Evolutionary conservation across 2,888 invertebrate genomes (phyloP), one percentile per base, ranked within the genome.

Genomic region (Lepeophtheirus nordmannii): DNA sequence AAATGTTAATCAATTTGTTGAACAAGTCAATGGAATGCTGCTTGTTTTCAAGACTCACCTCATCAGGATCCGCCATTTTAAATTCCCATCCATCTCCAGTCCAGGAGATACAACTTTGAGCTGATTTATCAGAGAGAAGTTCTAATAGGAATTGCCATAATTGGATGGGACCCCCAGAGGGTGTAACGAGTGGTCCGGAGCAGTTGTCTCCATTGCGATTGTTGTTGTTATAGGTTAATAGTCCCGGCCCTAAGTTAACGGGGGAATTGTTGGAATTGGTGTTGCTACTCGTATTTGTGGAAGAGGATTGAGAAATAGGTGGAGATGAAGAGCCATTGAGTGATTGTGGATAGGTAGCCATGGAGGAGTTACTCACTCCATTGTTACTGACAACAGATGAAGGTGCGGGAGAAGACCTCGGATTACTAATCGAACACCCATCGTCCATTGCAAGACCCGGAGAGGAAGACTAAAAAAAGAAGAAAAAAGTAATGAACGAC

Each of bases 11-110:
- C 30, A 30, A 30, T 30, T 30, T 30, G 30, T 30, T 30, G 7
- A 30, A 30, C 30, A 30, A 30, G 30, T 30, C 30, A 7, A 30
- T 30, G 30, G 30, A 30, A 30, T 30, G 30, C 30, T 30, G 3
- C 30, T 30, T 30, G 30, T 30, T 30, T 30, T 30, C 30, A 30
- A 30, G 30, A 30, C 53, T 46, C 69, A 89, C 92, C 80, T 97
- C 96, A 78, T 97, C 96, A 0, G 96, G 96, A 78, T 97, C 96
- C 53, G 92, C 93, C 67, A 96, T 81, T 76, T 96, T 96, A 80
- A 97, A 97, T 78, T 97, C 96, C 94, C 96, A 96, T 68, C 94
- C 94, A 74, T 94, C 94, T 20, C 96, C 96, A 38, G 96, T 94
- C 96, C 96, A 96, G 70, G 91, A 89, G 74, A 96, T 96, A 79